These are phyloP conservation scores for Microtus richardsoni DNA, from an alignment of 2,113 vertebrate genomes.

Conservation along the genomic window DNA sequence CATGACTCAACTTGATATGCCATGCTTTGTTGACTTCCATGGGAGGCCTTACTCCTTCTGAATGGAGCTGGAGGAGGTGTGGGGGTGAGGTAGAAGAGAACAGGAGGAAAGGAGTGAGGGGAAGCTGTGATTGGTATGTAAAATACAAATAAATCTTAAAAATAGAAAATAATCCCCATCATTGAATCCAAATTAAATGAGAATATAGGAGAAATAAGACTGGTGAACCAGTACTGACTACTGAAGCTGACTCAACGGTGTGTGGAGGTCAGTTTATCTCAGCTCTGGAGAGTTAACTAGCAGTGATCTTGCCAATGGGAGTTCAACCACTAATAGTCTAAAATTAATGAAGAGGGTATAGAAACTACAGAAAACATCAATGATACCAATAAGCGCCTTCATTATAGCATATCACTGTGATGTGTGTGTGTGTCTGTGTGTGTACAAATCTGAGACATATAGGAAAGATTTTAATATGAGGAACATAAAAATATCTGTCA, in stretches of 20 bases:
- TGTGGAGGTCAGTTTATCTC: too few relatives aligned
- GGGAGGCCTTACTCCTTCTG: too few relatives aligned
- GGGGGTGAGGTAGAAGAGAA: rapidly evolving
- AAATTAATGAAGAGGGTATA: neutral
- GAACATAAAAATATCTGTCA: neutral
- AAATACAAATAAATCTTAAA: too few relatives aligned
- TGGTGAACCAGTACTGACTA: neutral
- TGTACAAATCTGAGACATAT: too few relatives aligned
- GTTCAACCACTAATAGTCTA: neutral
- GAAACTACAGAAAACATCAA: neutral
- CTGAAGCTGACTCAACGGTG: neutral
- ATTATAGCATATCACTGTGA: neutral
- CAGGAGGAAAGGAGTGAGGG: too few relatives aligned
- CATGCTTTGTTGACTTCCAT: too few relatives aligned
- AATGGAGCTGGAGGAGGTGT: too few relatives aligned
- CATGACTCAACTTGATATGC: too few relatives aligned
- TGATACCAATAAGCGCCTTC: neutral
- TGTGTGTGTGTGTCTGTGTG: neutral
- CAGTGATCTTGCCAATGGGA: neutral
- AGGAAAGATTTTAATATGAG: neutral
- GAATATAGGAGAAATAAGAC: neutral
- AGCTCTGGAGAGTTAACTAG: neutral
- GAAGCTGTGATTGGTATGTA: too few relatives aligned
- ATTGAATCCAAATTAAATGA: neutral
- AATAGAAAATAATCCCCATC: neutral